Base-by-base conservation (phyloP, 2,888 invertebrate genomes). In the Eutolmus rufibarbis region DNA sequence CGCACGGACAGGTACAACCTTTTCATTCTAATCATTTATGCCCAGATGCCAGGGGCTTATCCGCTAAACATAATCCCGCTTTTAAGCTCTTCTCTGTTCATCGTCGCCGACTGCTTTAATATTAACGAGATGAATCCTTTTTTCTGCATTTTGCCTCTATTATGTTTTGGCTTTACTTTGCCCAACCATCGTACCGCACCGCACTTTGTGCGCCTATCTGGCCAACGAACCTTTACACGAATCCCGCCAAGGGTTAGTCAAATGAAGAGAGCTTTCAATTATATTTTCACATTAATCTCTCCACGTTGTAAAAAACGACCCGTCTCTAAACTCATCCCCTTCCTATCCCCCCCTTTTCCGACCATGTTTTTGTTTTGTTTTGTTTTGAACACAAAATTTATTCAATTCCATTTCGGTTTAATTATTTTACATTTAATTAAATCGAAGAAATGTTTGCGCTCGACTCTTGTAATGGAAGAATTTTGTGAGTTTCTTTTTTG, bases 351-450 rank as follows among this genome's bases (percentile, higher is more conserved):
- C 23, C 1, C 2, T 28, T n/a, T n/a, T 9, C 12, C 66, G 8
- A 0, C 3, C 66, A 19, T 9, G 66, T 16, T n/a, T 40, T 78
- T 43, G 16, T 78, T 78, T 78, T 78, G 40, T 78, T 66, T 66
- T 66, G 23, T 78, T 43, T 78, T 78, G 19, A 43, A 78, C 40
- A 37, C 37, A 78, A 66, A 78, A 78, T 43, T 78, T 78, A 78
- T 78, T 78, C 43, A 43, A 23, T 78, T 78, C n/a, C 37, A 78
- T 78, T 78, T 78, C 43, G 34, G 37, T 37, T 76, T 66, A 66
- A 66, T 66, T 76, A 76, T 76, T 37, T 76, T 76, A 76, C 76
- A 76, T 76, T 76, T 76, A 76, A 76, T 76, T 76, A 66, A 66
- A 66, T 23, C 66, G 66, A 66, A 66, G 66, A 66, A 66, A 66